Conservation (phyloP, 2,113 vertebrate genomes). For the Dicrurus megarhynchus region DNA sequence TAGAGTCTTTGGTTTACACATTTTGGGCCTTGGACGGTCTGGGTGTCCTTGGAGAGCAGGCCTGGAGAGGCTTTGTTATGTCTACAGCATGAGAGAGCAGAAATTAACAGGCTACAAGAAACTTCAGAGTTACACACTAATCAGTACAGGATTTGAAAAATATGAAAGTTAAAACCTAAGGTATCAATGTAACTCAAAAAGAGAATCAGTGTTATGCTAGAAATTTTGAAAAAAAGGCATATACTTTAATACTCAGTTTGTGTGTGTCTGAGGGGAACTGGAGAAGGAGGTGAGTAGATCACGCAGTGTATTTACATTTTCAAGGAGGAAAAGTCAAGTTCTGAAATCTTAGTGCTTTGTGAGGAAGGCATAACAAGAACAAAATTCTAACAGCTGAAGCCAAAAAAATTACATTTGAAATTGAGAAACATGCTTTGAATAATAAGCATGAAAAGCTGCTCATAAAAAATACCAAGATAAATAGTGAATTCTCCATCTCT, state of each 20-base stretch:
- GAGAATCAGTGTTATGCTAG: not conserved
- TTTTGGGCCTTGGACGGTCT: no score
- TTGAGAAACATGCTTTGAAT: not conserved
- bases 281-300: not conserved
- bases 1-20: no score
- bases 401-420: not conserved
- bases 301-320: rapidly evolving
- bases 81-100: no score
- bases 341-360: not conserved
- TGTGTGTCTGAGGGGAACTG: not conserved
- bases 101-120: no score
- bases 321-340: not conserved
- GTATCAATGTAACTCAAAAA: not conserved
- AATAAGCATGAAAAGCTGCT: not conserved
- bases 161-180: no score
- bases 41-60: no score
- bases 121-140: no score
- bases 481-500: not conserved
- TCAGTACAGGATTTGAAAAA: no score
- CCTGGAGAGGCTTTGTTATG: no score
- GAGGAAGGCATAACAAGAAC: not conserved
- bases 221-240: not conserved
- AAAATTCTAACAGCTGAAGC: not conserved
- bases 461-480: not conserved
- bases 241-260: not conserved